Conservation (phyloP, 2,797 vertebrate species). For the Labeo calbasu region DNA sequence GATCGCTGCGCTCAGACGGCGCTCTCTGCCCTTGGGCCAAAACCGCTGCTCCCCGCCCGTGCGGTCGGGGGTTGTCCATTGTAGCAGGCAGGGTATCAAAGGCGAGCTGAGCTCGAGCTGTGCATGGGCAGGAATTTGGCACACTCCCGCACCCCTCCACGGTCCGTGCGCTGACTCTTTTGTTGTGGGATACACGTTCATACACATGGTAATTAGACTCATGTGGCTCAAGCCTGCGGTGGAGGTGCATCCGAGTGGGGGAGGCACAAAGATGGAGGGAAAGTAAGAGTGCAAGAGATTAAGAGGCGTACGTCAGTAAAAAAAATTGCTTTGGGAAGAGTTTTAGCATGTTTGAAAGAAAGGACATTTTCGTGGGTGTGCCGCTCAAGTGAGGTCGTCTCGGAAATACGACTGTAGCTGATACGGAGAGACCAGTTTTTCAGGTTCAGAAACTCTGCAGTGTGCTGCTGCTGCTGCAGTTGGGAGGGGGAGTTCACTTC, state of each 20-base stretch:
- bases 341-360: constrained; percentile 32
- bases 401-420: not conserved
- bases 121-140: constrained; percentile 64
- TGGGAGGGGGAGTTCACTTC: constrained; percentile 36
- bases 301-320: constrained; percentile 12
- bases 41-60: not conserved
- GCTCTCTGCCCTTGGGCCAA: constrained; percentile 14
- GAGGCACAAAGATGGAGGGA: constrained; percentile 40
- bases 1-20: not conserved
- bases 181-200: constrained; percentile 64
- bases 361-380: constrained; percentile 45
- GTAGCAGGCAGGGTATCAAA: constrained; percentile 59
- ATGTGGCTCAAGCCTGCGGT: constrained; percentile 59
- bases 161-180: constrained; percentile 57
- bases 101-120: constrained; percentile 36
- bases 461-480: constrained; percentile 14
- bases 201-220: constrained; percentile 72
- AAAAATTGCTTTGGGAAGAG: constrained; percentile 26
- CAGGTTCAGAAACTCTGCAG: constrained; percentile 57
- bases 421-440: constrained; percentile 62
- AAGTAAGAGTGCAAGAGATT: constrained; percentile 18
- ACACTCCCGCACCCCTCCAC: constrained; percentile 55
- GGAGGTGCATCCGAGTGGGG: constrained; percentile 32
- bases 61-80: constrained; percentile 30
- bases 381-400: constrained; percentile 5